These are phyloP conservation scores for Calameuta pallipes DNA, from an alignment of 2,888 invertebrate species.

Conservation along the genomic window DNA sequence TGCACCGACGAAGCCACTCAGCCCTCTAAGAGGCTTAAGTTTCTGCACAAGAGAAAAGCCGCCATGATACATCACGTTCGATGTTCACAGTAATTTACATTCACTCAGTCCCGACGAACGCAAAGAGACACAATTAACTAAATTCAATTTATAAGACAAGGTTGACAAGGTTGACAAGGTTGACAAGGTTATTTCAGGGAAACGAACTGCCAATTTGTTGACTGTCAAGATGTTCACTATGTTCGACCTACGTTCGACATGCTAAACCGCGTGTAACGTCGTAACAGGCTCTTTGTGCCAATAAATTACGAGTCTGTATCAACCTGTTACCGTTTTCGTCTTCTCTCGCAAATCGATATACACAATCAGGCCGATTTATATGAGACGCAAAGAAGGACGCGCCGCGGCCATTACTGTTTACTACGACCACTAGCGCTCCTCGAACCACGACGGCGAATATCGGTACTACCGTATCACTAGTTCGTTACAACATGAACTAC, in stretches of 20 bases:
- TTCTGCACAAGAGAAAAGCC: conserved; percentile 30
- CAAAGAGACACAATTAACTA: neutral
- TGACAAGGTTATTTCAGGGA: neutral
- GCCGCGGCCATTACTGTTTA: neutral
- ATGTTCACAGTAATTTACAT: neutral
- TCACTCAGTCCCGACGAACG: neutral
- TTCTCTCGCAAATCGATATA: neutral
- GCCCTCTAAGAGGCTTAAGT: conserved; percentile 47
- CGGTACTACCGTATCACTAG: neutral
- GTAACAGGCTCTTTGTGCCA: neutral
- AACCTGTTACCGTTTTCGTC: neutral
- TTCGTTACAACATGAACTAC: neutral
- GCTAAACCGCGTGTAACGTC: neutral
- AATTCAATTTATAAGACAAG: neutral
- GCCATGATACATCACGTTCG: neutral
- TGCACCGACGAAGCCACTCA: conserved; percentile 44
- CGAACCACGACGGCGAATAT: neutral
- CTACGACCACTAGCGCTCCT: neutral
- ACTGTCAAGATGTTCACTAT: neutral
- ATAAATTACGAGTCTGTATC: neutral
- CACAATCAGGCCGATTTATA: neutral
- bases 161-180: neutral
- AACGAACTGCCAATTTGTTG: neutral
- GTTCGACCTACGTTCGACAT: neutral
- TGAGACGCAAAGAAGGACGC: neutral